phyloP scores from a whole-genome alignment of 2,797 vertebrate species.

The Urocyon cinereoargenteus region DNA sequence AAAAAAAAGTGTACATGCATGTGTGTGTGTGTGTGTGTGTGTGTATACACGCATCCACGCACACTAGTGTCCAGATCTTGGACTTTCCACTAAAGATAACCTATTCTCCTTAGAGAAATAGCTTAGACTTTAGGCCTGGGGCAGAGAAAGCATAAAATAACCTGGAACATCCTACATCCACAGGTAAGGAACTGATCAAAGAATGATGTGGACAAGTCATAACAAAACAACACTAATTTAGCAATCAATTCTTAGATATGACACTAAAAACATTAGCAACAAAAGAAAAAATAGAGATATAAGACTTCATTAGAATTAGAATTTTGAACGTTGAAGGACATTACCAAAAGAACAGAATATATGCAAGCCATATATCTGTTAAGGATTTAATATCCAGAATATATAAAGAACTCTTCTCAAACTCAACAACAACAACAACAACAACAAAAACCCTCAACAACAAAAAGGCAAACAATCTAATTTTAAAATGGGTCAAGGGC shows the following conservation, averaged over 20 bases:
- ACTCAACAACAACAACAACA: background rate
- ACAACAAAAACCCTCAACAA: too few species aligned
- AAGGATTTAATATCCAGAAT: background rate
- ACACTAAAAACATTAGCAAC: background rate
- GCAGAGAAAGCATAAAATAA: background rate
- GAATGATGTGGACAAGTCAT: background rate
- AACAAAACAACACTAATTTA: background rate
- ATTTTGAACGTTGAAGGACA: background rate
- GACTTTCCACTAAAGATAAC: background rate
- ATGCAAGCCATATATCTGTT: background rate
- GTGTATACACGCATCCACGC: background rate
- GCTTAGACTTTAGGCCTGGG: background rate
- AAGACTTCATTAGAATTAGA: background rate
- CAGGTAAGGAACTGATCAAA: background rate
- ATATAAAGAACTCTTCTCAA: background rate
- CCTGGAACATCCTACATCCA: background rate
- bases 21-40: accelerated
- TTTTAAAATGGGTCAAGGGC: background rate
- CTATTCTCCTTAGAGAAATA: background rate
- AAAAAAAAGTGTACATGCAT: too few species aligned
- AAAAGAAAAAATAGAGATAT: background rate
- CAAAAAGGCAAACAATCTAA: background rate
- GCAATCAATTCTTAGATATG: background rate
- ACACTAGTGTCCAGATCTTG: background rate
- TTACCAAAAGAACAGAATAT: background rate